phyloP scores from a whole-genome alignment of 64 coral and sea anemone genomes.

The Actinia tenebrosa region DNA sequence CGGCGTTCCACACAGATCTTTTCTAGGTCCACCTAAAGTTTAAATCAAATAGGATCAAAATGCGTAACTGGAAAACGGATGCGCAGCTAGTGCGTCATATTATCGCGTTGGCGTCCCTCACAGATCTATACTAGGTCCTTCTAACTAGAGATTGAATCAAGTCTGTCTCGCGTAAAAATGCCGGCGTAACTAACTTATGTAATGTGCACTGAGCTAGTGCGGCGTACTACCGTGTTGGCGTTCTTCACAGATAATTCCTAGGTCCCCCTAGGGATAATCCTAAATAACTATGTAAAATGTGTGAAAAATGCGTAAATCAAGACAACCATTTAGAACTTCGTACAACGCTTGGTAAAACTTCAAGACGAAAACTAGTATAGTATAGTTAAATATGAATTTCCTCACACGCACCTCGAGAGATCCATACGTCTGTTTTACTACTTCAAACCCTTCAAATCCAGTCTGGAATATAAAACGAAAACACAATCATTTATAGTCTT shows the following conservation, averaged over 20 bases:
- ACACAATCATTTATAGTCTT: neutral
- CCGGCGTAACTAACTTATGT: neutral
- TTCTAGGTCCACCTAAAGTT: constrained; percentile 18
- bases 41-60: neutral
- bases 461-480: neutral
- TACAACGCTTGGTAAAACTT: neutral
- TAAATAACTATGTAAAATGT: too few relatives aligned
- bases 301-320: too few relatives aligned
- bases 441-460: constrained; percentile 28
- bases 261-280: neutral
- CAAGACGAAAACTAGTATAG: too few relatives aligned
- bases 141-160: neutral
- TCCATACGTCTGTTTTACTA: neutral
- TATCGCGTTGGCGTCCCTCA: constrained; percentile 20
- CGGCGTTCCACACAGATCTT: constrained; percentile 45
- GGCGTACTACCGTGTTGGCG: neutral
- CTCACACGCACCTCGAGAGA: constrained; percentile 2
- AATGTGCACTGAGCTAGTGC: neutral
- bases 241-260: constrained; percentile 28
- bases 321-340: neutral
- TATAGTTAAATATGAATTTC: neutral
- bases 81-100: too few relatives aligned
- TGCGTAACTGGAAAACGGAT: neutral
- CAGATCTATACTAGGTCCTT: constrained; percentile 10
- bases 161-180: neutral